phyloP scores from a whole-genome alignment of 2,113 vertebrate genomes.

The Etheostoma spectabile region DNA sequence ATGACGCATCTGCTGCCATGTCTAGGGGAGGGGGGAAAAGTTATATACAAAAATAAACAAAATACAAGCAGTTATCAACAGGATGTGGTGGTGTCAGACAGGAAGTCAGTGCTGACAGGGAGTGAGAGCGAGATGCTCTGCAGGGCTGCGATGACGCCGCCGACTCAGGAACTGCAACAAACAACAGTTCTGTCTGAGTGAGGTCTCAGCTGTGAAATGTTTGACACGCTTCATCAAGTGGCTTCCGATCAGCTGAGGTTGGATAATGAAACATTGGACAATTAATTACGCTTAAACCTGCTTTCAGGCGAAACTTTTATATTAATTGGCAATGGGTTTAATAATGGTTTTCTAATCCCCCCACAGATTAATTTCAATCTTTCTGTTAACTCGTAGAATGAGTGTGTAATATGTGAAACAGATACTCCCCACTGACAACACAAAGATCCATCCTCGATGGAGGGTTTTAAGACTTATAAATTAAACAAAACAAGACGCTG shows the following conservation, averaged over 20 bases:
- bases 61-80: conserved; percentile 71
- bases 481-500: not conserved
- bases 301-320: too few species aligned
- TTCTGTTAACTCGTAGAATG: not conserved
- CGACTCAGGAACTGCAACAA: not conserved
- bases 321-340: not conserved
- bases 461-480: not conserved
- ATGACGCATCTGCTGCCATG: conserved; percentile 63
- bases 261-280: not conserved
- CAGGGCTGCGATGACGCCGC: not conserved
- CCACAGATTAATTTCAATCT: not conserved
- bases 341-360: not conserved
- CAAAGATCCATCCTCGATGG: not conserved
- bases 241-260: not conserved
- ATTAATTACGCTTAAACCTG: not conserved
- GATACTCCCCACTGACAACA: not conserved
- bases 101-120: conserved; percentile 72
- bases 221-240: not conserved
- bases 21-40: not conserved
- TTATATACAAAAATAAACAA: not conserved
- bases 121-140: conserved; percentile 28
- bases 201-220: not conserved
- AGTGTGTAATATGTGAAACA: not conserved
- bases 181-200: not conserved
- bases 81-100: conserved; percentile 83